Evolutionary conservation across 2,797 vertebrate genomes (phyloP).

Genomic region (Hemibagrus guttatus): DNA sequence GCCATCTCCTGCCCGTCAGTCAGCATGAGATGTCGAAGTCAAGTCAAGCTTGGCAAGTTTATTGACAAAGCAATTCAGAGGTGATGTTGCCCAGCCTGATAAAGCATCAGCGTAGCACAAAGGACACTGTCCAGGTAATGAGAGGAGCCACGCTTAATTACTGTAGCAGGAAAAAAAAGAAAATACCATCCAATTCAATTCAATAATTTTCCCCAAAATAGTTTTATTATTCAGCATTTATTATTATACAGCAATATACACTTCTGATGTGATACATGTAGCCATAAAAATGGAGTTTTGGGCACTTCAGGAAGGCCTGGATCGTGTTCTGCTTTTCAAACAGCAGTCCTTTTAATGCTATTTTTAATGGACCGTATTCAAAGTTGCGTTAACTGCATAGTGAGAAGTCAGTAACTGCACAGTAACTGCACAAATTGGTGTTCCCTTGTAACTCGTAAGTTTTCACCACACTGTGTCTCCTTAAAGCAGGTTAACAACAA

Average conservation of each 20-base stretch:
- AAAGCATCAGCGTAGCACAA: constrained; percentile 81
- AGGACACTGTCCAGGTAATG: constrained; percentile 28
- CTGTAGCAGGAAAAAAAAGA: background rate
- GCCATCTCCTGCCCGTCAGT: constrained; percentile 94
- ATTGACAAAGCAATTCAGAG: constrained; percentile 96
- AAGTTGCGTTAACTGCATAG: background rate
- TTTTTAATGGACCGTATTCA: background rate
- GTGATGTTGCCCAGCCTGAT: constrained; percentile 88
- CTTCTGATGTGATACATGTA: no score
- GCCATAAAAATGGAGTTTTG: background rate
- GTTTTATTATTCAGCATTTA: background rate
- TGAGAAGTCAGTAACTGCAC: background rate
- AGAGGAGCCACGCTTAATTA: constrained; percentile 23
- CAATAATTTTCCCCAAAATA: background rate
- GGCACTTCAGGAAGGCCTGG: background rate
- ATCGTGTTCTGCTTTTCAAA: background rate
- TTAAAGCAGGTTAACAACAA: background rate
- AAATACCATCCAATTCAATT: background rate
- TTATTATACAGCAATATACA: background rate
- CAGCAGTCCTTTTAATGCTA: background rate
- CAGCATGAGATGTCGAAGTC: constrained; percentile 86
- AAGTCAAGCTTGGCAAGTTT: constrained; percentile 81
- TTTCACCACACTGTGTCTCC: background rate
- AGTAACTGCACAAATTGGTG: no score
- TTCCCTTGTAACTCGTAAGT: background rate